Percentiles rank a stretch among this genome's conserved stretches.
These are phyloP conservation scores for Heterotis niloticus DNA, from an alignment of 2,113 vertebrate genomes.

Conservation along the genomic window DNA sequence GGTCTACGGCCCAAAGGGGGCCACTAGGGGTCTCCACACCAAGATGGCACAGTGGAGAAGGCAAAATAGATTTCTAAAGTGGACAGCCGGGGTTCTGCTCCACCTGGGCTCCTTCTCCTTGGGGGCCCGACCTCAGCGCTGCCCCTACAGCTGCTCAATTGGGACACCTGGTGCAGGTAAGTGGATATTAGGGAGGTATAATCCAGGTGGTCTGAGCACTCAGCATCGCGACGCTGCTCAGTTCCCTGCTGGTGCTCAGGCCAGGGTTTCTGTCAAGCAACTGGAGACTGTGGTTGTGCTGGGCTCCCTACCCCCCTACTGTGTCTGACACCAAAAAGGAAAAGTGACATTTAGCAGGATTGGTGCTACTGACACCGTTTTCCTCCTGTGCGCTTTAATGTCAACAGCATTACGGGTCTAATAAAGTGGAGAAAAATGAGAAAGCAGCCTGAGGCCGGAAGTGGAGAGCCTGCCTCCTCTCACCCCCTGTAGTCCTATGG, in stretches of 20 bases:
- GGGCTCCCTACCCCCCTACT: neutral
- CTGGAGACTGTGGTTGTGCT: no score
- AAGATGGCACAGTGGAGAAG: neutral
- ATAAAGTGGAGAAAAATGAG: neutral
- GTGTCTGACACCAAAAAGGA: neutral
- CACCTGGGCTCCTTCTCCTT: neutral
- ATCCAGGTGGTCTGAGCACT: slow-evolving; percentile 41
- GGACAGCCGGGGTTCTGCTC: neutral
- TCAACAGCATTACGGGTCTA: slow-evolving; percentile 5
- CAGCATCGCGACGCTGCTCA: no score
- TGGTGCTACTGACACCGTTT: neutral
- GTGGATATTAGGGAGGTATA: slow-evolving; percentile 29
- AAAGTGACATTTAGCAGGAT: slow-evolving; percentile 4
- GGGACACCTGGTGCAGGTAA: slow-evolving; percentile 7
- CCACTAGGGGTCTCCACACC: neutral
- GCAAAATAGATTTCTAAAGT: no score
- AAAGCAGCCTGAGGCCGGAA: neutral
- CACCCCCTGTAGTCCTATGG: neutral
- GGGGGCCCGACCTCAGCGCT: neutral
- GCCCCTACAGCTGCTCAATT: neutral
- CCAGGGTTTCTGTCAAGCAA: slow-evolving; percentile 14
- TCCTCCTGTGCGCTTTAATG: slow-evolving; percentile 2
- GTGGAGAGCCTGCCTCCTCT: neutral
- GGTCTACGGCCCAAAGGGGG: no score
- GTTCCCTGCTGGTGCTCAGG: slow-evolving; percentile 40